Conservation (phyloP, 2,888 invertebrate species). For the Microplitis deprimator region DNA sequence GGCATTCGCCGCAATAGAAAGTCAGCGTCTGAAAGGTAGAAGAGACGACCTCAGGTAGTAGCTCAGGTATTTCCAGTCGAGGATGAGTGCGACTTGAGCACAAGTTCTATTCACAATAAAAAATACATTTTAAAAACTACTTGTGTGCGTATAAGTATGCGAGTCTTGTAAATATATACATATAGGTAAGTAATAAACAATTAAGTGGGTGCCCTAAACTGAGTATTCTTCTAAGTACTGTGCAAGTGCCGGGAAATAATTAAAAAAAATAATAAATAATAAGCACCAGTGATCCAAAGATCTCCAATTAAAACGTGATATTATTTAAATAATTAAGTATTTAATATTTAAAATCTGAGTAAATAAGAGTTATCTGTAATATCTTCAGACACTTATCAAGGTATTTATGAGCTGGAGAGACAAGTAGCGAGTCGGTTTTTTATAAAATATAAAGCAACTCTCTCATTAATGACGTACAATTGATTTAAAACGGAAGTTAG, state of each 20-base stretch:
- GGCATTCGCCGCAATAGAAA: conserved; percentile 34
- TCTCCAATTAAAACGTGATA: conserved; percentile 7
- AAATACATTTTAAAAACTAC: conserved; percentile 47
- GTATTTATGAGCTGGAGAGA: conserved; percentile 24
- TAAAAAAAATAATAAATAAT: background rate
- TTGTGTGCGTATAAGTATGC: conserved; percentile 41
- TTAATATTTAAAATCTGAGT: conserved; percentile 4
- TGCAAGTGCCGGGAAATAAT: conserved; percentile 5
- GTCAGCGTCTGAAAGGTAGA: conserved; percentile 38
- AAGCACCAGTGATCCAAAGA: background rate
- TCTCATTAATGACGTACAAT: conserved; percentile 19
- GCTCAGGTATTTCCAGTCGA: conserved; percentile 67
- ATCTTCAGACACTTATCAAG: conserved; percentile 32
- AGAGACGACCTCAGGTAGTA: conserved; percentile 55
- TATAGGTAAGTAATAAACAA: conserved; percentile 24
- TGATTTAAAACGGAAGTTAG: conserved; percentile 28
- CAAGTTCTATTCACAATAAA: conserved; percentile 2
- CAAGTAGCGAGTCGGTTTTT: background rate
- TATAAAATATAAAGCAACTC: background rate
- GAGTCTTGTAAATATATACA: conserved; percentile 35
- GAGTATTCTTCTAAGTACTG: background rate
- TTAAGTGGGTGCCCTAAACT: conserved; percentile 27
- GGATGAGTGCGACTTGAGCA: conserved; percentile 65
- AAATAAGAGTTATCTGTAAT: conserved; percentile 13
- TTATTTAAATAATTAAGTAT: background rate